phyloP scores from a whole-genome alignment of 2,888 invertebrate species.

The Hemicrepidius hirtus region DNA sequence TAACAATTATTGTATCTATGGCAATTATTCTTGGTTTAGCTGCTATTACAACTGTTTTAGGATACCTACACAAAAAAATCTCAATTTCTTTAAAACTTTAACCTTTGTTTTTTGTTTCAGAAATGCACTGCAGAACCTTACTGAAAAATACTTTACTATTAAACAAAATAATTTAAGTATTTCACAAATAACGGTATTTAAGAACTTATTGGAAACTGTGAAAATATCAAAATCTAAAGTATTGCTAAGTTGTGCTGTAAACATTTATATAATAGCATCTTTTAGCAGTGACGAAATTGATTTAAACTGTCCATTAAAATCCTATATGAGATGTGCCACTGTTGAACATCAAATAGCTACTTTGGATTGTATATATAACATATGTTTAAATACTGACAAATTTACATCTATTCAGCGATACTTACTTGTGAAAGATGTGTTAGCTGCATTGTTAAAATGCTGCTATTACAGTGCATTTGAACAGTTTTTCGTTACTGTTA shows the following conservation, averaged over 20 bases:
- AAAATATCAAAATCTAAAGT: conserved; percentile 52
- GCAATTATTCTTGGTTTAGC: too few relatives aligned
- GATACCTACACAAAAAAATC: too few relatives aligned
- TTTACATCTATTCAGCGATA: conserved; percentile 56
- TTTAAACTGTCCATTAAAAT: conserved; percentile 53
- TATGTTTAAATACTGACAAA: conserved; percentile 49
- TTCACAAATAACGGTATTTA: conserved; percentile 46
- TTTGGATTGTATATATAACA: conserved; percentile 56
- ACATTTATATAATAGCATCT: conserved; percentile 55
- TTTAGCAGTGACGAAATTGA: conserved; percentile 50
- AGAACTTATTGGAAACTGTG: conserved; percentile 51
- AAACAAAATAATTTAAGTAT: conserved; percentile 19
- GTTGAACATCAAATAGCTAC: conserved; percentile 54
- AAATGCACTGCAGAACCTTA: conserved; percentile 40
- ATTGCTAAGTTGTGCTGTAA: conserved; percentile 60
- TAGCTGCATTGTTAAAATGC: conserved; percentile 60
- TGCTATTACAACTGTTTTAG: too few relatives aligned
- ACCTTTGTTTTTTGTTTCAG: conserved; percentile 37
- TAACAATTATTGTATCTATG: too few relatives aligned
- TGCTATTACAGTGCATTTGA: conserved; percentile 62
- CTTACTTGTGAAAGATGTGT: conserved; percentile 58
- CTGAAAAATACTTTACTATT: conserved; percentile 45
- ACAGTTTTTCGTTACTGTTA: conserved; percentile 62
- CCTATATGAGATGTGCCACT: conserved; percentile 54
- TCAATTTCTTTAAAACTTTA: neutral